Evolutionary conservation across 1,140 invertebrate genomes (phyloP).

Genomic region (Penaeus indicus): DNA sequence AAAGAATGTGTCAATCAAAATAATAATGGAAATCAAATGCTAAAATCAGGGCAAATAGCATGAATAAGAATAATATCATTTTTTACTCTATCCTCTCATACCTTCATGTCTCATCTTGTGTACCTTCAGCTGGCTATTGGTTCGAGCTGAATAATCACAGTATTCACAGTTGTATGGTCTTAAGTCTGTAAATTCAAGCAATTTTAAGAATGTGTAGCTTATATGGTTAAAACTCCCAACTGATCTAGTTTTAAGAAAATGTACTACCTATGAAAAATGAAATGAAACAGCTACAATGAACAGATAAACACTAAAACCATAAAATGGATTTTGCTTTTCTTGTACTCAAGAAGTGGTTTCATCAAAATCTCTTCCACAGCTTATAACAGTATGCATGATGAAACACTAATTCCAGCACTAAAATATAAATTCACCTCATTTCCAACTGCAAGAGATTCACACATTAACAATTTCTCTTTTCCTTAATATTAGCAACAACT

Average conservation of each 20-base stretch:
- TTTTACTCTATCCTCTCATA: conserved; percentile 60
- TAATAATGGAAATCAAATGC: not conserved
- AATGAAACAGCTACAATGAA: not conserved
- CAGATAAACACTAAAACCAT: too few species aligned
- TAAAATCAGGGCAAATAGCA: not conserved
- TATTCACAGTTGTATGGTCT: conserved; percentile 73
- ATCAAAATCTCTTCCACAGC: too few species aligned
- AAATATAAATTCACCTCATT: not conserved
- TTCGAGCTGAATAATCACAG: conserved; percentile 73
- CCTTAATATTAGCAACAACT: not conserved
- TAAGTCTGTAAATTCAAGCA: conserved; percentile 69
- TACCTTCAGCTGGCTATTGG: conserved; percentile 74
- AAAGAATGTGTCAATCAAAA: not conserved
- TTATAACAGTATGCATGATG: too few species aligned
- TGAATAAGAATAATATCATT: not conserved
- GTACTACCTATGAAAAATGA: not conserved
- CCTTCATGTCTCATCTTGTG: conserved; percentile 74
- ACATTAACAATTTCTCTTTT: too few species aligned
- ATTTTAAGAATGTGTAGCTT: not conserved
- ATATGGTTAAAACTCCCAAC: not conserved
- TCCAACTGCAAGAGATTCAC: not conserved
- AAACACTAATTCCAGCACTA: too few species aligned
- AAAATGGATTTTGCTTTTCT: too few species aligned
- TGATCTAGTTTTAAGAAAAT: not conserved
- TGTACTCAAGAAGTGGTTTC: too few species aligned